These are phyloP conservation scores for Chelonoidis abingdonii DNA, from an alignment of 2,113 vertebrate genomes.

Conservation along the genomic window DNA sequence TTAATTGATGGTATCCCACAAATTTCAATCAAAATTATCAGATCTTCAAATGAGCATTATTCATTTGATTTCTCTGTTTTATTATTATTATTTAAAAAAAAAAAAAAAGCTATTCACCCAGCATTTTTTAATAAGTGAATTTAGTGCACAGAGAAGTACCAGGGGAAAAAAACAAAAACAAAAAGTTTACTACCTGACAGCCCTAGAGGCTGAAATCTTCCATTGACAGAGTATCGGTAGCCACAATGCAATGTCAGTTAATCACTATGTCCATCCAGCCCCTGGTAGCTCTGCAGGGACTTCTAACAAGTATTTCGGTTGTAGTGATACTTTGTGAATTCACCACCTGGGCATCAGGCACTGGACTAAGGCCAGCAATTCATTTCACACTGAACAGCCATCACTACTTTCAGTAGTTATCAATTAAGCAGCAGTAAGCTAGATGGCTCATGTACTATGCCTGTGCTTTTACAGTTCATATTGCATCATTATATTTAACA, in stretches of 20 bases:
- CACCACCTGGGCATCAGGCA: background rate
- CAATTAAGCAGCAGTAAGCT: background rate
- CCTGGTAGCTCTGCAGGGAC: background rate
- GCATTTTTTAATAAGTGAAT: background rate
- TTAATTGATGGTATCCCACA: slow-evolving; percentile 27
- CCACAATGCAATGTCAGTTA: background rate
- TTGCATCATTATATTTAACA: fast-evolving
- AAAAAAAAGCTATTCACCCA: background rate
- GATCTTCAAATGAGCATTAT: slow-evolving; percentile 43
- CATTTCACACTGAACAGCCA: background rate
- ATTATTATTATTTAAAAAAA: background rate
- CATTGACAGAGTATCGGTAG: background rate
- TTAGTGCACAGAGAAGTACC: background rate
- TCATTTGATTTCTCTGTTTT: background rate
- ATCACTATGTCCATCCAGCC: background rate
- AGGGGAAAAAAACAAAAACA: background rate
- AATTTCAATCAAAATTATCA: slow-evolving; percentile 22
- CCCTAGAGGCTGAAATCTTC: background rate
- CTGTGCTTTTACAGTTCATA: background rate
- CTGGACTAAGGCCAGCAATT: background rate
- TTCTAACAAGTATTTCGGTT: background rate
- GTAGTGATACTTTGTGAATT: background rate
- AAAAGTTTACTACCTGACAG: background rate
- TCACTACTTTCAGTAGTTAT: background rate
- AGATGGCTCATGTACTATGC: background rate